Evolutionary conservation across 2,797 vertebrate genomes (phyloP), one percentile per base, ranked within the genome.

Genomic region (Mormyrus proboscirostris): DNA sequence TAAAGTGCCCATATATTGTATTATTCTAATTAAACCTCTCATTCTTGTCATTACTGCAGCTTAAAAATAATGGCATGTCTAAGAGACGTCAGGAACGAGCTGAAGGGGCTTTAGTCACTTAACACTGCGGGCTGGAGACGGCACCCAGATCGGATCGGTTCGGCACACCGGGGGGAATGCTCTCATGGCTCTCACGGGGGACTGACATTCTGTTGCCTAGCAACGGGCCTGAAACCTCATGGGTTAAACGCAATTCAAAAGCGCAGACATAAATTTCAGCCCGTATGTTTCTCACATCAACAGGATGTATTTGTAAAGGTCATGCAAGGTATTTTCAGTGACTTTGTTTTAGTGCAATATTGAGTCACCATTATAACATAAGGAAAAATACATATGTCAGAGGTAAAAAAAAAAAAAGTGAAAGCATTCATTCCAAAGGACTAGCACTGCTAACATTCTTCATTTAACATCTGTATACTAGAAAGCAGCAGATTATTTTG

Each of bases 151-250:
- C 65, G 16, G 38, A 47, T 82, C 38, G 4, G n/a, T 12, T 55
- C 73, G 22, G 85, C 62, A 0, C 22, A 4, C 25, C 62, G 88
- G 33, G 65, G 84, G 55, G 50, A 89, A 57, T n/a, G n/a, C n/a
- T n/a, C n/a, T n/a, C n/a, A 33, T 9, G 19, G 29, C 88, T 19
- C 7, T 29, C 57, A 86, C 85, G 91, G 62, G 88, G 92, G 94
- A 94, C 95, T 93, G 93, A 90, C 91, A 92, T 92, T 94, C 92
- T 94, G 96, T 96, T 96, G 94, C 95, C 92, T 95, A 95, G 95
- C 95, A 95, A 96, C 95, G 92, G 91, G 90, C 93, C 76, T 93
- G 92, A 94, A 92, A 93, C 94, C 91, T 93, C 92, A 92, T 2
- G 94, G 94, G 88, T 89, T 89, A 89, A 89, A 89, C 57, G 65